Evolutionary conservation across 2,797 vertebrate species (phyloP), one percentile per base, ranked within the genome.

Genomic region (Delichon dasypus): DNA sequence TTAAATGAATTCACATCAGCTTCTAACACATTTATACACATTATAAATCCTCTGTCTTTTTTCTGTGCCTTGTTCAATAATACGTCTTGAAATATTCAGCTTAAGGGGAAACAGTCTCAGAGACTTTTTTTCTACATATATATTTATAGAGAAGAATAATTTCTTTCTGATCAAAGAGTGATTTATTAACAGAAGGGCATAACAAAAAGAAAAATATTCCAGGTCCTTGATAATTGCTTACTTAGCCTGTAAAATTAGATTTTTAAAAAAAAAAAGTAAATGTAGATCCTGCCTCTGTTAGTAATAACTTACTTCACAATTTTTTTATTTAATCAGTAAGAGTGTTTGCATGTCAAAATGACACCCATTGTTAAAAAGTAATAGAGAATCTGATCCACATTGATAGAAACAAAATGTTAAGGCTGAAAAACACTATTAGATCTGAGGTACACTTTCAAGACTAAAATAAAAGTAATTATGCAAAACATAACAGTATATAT

Each of bases 11-110:
- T 91, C 78, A 91, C 58, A 78, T 85, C 84, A 62, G 50, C 60
- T 93, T 95, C 93, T 89, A 95, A 76, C 27, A 87, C 50, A 87
- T 78, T 89, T 71, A 77, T 47, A 91, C 77, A 91, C 54, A 92
- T 51, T 38, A 89, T 73, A 93, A 88, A 94, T 85, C 55, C 73
- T 90, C 42, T 66, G 62, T 50, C 83, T 71, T 89, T 85, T 84
- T 86, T 67, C 51, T 73, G 62, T 80, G 44, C 10, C 51, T 50
- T 74, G 29, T 82, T 77, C 47, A 60, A 7, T 78, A 84, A 72
- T 21, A 34, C 6, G 81, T 89, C 26, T 40, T 91, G 73, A 86
- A 94, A 86, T 40, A 58, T 79, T 88, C 50, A 85, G 16, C 17
- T 73, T 70, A 61, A 18, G 48, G 55, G 16, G 54, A 90, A 94